A percentile compares a stretch with the other conserved stretches of the same genome.
Conservation (phyloP, 2,113 vertebrate species). For the Athene cunicularia region DNA sequence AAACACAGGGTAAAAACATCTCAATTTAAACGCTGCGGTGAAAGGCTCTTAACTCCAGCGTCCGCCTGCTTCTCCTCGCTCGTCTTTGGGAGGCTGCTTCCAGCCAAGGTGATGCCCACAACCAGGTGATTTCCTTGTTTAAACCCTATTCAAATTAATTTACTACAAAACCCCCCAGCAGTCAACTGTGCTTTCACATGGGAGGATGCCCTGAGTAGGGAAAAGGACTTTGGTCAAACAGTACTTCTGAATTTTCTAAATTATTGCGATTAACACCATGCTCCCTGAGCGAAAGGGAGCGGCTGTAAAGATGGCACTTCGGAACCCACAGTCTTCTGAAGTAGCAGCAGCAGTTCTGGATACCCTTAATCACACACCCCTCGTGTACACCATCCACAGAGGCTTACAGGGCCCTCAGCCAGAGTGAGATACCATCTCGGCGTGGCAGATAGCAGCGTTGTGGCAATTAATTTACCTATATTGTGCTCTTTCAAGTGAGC, state of each 20-base stretch:
- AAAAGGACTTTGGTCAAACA: background rate
- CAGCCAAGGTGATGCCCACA: background rate
- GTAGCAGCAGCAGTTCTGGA: background rate
- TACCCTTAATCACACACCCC: background rate
- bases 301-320: background rate
- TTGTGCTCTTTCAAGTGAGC: background rate
- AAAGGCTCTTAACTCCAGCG: conserved; percentile 45
- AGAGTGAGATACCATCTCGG: background rate
- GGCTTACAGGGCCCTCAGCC: background rate
- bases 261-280: background rate
- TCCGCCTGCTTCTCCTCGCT: background rate
- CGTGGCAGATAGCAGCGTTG: background rate
- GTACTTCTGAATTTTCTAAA: background rate
- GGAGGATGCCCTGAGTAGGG: background rate
- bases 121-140: background rate
- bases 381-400: background rate
- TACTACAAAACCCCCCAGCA: background rate
- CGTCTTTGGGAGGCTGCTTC: conserved; percentile 2
- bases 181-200: background rate
- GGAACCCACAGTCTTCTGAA: background rate
- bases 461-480: background rate
- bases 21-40: conserved; percentile 43
- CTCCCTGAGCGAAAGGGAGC: rapidly evolving
- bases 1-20: conserved; percentile 72
- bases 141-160: background rate